phyloP scores from a whole-genome alignment of 2,797 vertebrate genomes.

The Dermochelys coriacea region DNA sequence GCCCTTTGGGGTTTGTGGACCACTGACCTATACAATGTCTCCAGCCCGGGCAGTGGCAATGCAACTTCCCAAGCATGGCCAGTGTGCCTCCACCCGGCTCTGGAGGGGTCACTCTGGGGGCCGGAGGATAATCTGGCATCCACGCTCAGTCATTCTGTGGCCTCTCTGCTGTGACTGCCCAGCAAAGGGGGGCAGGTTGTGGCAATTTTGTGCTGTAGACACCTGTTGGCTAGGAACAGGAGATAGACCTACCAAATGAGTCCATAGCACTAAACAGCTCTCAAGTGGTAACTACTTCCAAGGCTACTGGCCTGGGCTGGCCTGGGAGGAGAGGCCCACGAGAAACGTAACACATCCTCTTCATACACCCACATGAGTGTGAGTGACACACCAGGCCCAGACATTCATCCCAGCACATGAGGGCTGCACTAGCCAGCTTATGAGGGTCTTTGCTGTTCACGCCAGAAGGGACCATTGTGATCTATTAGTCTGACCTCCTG shows the following conservation, averaged over 20 bases:
- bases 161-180: neutral
- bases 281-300: neutral
- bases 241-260: neutral
- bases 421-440: neutral
- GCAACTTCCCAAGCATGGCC: neutral
- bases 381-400: neutral
- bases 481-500: neutral
- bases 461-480: fast-evolving
- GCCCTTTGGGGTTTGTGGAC: no score
- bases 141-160: neutral
- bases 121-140: neutral
- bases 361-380: neutral
- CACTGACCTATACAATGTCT: neutral
- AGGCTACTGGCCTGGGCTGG: neutral
- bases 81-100: no score
- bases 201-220: neutral
- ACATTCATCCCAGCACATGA: fast-evolving
- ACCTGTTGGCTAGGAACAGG: neutral
- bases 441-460: neutral
- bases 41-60: neutral
- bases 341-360: neutral
- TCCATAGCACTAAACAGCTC: neutral
- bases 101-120: neutral
- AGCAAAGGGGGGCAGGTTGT: neutral
- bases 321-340: fast-evolving